Evolutionary conservation across 2,797 vertebrate genomes (phyloP).

Genomic region (Vespertilio murinus): DNA sequence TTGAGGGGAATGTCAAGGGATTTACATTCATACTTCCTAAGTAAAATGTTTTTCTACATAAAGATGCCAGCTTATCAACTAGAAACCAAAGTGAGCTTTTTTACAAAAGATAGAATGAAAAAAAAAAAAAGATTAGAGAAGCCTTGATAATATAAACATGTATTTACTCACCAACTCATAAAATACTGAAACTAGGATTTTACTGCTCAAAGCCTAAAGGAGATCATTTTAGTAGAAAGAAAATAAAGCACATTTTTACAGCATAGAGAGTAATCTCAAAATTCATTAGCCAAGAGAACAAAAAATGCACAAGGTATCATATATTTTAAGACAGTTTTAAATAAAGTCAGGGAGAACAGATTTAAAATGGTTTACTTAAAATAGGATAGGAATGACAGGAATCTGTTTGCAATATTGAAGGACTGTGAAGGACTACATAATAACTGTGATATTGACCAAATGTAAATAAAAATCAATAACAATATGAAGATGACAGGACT

Average conservation of each 20-base stretch:
- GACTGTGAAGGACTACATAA: not conserved
- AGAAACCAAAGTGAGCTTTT: conserved; percentile 51
- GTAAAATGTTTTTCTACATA: conserved; percentile 50
- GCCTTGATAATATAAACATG: conserved; percentile 31
- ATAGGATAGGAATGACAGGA: not conserved
- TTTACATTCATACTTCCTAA: conserved; percentile 51
- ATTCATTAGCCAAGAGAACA: conserved; percentile 37
- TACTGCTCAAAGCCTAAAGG: conserved; percentile 15
- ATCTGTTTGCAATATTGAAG: not conserved
- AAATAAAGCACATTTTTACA: conserved; percentile 42
- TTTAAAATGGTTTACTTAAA: conserved; percentile 42
- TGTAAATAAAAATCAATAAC: not conserved
- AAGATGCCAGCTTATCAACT: conserved; percentile 51
- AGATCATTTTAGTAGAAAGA: conserved; percentile 44
- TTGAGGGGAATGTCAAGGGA: conserved; percentile 55
- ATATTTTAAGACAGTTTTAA: conserved; percentile 19
- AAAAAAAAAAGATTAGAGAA: conserved; percentile 25
- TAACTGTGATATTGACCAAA: not conserved
- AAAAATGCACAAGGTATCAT: not conserved
- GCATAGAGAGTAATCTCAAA: conserved; percentile 8
- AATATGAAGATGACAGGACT: not conserved
- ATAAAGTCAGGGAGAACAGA: conserved; percentile 14
- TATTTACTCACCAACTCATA: conserved; percentile 47
- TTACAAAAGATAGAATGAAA: conserved; percentile 44
- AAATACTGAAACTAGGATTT: conserved; percentile 40